These are phyloP conservation scores for Scaptomyza polygonia DNA, from an alignment of 2,888 invertebrate genomes.

Conservation along the genomic window DNA sequence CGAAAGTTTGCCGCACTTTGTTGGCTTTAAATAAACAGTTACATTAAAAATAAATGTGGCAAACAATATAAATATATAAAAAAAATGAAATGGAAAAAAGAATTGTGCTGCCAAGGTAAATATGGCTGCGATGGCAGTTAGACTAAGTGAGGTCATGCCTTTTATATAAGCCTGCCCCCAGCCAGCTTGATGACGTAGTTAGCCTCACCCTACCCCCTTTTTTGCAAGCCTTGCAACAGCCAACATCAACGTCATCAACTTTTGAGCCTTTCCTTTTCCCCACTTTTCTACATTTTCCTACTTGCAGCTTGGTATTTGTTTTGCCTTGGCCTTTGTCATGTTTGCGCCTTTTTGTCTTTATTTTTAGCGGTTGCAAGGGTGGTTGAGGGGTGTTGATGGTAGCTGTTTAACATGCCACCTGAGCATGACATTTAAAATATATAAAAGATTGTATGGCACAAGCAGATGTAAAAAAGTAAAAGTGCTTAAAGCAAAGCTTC, in stretches of 20 bases:
- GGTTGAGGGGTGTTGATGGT: too few relatives aligned
- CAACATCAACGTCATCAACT: conserved; percentile 65
- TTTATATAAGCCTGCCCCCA: conserved; percentile 56
- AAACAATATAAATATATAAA: not conserved
- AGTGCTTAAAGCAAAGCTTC: too few relatives aligned
- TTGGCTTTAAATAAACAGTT: conserved; percentile 48
- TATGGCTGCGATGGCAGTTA: conserved; percentile 10
- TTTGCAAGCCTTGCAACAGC: conserved; percentile 17
- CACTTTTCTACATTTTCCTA: not conserved
- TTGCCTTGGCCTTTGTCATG: too few relatives aligned
- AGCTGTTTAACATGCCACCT: too few relatives aligned
- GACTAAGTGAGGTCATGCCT: conserved; percentile 63
- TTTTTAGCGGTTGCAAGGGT: too few relatives aligned
- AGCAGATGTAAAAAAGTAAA: too few relatives aligned
- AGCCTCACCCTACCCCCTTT: too few relatives aligned
- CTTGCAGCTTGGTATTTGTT: too few relatives aligned
- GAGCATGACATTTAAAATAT: too few relatives aligned
- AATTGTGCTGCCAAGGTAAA: conserved; percentile 32
- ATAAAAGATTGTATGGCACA: too few relatives aligned
- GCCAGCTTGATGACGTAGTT: conserved; percentile 43
- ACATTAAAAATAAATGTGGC: conserved; percentile 43
- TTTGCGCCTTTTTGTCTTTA: too few relatives aligned
- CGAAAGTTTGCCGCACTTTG: conserved; percentile 18
- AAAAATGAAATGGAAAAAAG: not conserved
- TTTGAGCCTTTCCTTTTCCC: conserved; percentile 13